phyloP scores from a whole-genome alignment of 1,140 invertebrate genomes.

The Lucilia cuprina region DNA sequence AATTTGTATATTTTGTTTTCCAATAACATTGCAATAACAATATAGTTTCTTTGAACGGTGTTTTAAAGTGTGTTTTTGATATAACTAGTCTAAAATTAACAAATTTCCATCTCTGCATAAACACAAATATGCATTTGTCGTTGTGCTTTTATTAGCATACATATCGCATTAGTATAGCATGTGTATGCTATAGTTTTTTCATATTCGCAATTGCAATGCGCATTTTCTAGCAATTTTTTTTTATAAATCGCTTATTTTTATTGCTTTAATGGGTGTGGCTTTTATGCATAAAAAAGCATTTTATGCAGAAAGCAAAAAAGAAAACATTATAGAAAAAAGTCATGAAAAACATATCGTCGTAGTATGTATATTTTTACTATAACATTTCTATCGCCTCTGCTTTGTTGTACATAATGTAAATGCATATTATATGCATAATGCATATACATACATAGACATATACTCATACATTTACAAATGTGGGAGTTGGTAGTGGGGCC shows the following conservation, averaged over 20 bases:
- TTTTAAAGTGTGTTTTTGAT: too few species aligned
- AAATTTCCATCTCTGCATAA: too few species aligned
- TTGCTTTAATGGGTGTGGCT: slow-evolving; percentile 31
- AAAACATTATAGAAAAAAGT: too few species aligned
- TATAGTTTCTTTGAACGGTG: too few species aligned
- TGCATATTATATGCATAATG: slow-evolving; percentile 17
- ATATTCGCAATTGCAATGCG: slow-evolving; percentile 23
- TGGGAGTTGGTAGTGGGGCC: neutral
- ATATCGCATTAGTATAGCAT: slow-evolving; percentile 21
- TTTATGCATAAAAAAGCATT: slow-evolving; percentile 32
- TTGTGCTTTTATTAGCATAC: slow-evolving; percentile 24
- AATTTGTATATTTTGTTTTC: too few species aligned
- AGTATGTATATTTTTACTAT: neutral
- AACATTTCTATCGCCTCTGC: neutral
- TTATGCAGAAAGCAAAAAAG: neutral
- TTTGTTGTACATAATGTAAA: slow-evolving; percentile 13
- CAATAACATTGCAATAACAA: too few species aligned
- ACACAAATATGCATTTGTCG: neutral
- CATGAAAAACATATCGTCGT: neutral
- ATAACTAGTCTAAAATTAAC: too few species aligned
- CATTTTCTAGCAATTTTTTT: slow-evolving; percentile 2
- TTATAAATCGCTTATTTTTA: neutral
- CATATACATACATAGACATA: neutral
- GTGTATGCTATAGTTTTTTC: neutral
- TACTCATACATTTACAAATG: neutral